Evolutionary conservation across 2,888 invertebrate genomes (phyloP).

Genomic region (Clitarchus hookeri): DNA sequence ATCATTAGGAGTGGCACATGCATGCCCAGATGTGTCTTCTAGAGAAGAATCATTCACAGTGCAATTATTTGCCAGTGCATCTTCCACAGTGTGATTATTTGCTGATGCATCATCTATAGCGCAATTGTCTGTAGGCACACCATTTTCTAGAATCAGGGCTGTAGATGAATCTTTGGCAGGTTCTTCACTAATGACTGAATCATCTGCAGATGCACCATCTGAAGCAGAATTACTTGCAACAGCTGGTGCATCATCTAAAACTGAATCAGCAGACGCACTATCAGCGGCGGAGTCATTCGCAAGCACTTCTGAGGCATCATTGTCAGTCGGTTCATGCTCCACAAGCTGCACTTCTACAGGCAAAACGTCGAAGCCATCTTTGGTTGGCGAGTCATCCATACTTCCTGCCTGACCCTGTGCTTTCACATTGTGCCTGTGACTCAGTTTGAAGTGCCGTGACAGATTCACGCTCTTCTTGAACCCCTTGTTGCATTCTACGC

Average conservation of each 20-base stretch:
- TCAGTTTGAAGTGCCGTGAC: neutral
- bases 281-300: neutral
- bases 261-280: slow-evolving; percentile 10
- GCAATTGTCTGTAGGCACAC: neutral
- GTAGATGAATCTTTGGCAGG: neutral
- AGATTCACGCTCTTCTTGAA: neutral
- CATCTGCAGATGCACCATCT: neutral
- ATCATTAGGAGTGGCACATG: neutral
- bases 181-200: neutral
- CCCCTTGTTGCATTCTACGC: neutral
- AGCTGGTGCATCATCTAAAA: neutral
- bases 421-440: neutral
- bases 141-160: neutral
- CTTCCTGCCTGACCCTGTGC: neutral
- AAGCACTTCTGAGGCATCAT: neutral
- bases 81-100: neutral
- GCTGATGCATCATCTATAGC: neutral
- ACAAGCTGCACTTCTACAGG: neutral
- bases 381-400: neutral
- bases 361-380: neutral
- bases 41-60: neutral
- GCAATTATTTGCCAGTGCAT: neutral
- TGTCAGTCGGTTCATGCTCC: neutral
- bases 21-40: neutral
- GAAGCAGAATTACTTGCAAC: neutral